These are phyloP conservation scores for Lithophane leautieri DNA, from an alignment of 2,888 invertebrate species.

Conservation along the genomic window DNA sequence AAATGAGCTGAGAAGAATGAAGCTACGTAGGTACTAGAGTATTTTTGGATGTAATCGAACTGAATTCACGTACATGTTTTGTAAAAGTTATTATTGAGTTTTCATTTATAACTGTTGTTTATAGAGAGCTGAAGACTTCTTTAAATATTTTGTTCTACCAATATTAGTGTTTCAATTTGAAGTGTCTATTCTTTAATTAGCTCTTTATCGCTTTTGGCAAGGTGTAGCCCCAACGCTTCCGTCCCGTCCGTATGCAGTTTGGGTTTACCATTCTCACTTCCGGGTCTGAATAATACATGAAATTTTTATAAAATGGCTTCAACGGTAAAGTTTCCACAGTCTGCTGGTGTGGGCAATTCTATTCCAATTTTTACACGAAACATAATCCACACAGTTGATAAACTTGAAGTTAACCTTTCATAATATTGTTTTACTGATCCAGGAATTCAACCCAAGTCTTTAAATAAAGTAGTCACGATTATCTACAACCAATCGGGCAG, in stretches of 20 bases:
- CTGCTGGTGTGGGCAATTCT: background rate
- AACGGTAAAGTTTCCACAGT: background rate
- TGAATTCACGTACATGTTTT: conserved; percentile 14
- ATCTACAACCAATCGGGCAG: background rate
- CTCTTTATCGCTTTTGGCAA: background rate
- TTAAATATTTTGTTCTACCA: conserved; percentile 7
- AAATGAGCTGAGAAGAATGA: conserved; percentile 11
- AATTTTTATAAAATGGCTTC: conserved; percentile 16
- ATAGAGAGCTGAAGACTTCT: background rate
- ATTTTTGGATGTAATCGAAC: conserved; percentile 19
- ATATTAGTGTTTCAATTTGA: background rate
- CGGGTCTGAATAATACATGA: background rate
- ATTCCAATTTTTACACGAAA: conserved; percentile 9
- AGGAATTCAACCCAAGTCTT: background rate
- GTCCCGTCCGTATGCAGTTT: background rate
- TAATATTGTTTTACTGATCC: background rate
- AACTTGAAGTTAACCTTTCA: background rate
- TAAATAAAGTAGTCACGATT: conserved; percentile 18
- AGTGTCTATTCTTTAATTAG: background rate
- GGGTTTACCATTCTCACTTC: background rate
- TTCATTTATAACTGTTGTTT: conserved; percentile 11
- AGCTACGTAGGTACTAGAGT: conserved; percentile 4
- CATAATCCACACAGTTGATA: background rate
- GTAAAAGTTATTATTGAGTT: conserved; percentile 20
- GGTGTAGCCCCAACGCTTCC: background rate